Evolutionary conservation across 2,113 vertebrate species (phyloP).

Genomic region (Motacilla tschutschensis): DNA sequence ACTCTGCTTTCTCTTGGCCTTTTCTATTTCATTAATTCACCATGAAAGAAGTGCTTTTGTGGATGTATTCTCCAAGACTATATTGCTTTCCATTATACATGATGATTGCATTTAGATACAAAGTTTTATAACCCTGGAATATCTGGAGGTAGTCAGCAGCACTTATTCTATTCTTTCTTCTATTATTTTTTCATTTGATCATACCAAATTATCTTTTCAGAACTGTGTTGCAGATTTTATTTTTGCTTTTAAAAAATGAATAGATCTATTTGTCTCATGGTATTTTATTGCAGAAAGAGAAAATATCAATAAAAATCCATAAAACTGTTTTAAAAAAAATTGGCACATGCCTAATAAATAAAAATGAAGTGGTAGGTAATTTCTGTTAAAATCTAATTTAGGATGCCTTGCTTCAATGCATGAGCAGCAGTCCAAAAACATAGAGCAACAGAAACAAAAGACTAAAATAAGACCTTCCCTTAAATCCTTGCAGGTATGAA

Average conservation of each 20-base stretch:
- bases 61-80: not conserved
- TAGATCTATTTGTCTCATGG: not conserved
- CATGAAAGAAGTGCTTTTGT: not conserved
- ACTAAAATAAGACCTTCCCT: not conserved
- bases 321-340: not conserved
- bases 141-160: not conserved
- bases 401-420: not conserved
- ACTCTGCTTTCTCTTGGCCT: not conserved
- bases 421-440: not conserved
- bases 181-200: not conserved
- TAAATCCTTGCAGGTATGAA: not conserved
- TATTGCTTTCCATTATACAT: not conserved
- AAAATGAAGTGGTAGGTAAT: not conserved
- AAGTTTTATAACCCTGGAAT: not conserved
- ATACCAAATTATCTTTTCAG: not conserved
- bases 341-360: not conserved
- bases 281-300: not conserved
- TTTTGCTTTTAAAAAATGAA: not conserved
- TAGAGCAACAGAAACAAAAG: not conserved
- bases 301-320: not conserved
- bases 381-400: not conserved
- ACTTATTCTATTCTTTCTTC: not conserved
- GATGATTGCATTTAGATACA: not conserved
- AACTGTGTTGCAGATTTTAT: not conserved
- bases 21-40: not conserved